Evolutionary conservation across 1,140 invertebrate species (phyloP).

Genomic region (Zaprionus ornatus): DNA sequence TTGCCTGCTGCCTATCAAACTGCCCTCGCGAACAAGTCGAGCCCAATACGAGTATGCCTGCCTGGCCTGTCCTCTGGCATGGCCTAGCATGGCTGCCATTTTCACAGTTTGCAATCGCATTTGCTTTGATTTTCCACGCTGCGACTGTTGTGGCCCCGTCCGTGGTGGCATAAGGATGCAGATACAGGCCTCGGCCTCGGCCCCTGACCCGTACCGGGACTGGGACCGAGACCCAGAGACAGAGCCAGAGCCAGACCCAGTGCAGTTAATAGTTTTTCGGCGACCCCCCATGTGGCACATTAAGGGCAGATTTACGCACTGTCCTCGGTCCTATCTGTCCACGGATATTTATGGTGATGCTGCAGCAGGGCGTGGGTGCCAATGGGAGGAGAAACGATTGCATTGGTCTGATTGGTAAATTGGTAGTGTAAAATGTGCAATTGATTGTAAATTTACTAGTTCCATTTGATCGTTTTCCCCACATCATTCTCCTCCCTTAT

Average conservation of each 20-base stretch:
- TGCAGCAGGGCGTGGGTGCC: conserved; percentile 11
- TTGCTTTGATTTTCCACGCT: conserved; percentile 63
- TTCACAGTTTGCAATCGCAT: conserved; percentile 51
- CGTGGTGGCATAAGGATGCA: conserved; percentile 35
- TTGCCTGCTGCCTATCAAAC: conserved; percentile 61
- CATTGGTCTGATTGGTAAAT: conserved; percentile 28
- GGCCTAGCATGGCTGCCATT: conserved; percentile 11
- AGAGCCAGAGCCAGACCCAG: conserved; percentile 26
- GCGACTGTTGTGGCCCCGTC: conserved; percentile 44
- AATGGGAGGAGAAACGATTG: neutral
- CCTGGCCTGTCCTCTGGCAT: neutral
- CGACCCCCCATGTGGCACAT: conserved; percentile 37
- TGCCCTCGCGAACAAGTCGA: conserved; percentile 27
- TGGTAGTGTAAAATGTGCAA: conserved; percentile 51
- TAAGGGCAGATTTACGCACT: conserved; percentile 43
- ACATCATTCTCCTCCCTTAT: neutral
- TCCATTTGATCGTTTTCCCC: conserved; percentile 2
- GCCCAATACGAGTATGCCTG: neutral
- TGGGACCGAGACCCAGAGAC: neutral
- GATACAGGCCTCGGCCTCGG: conserved; percentile 6
- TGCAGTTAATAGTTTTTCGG: conserved; percentile 72
- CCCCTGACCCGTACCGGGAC: neutral
- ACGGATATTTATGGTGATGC: conserved; percentile 43
- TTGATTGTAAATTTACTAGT: conserved; percentile 50
- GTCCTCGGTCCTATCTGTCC: neutral